Evolutionary conservation across 2,888 invertebrate species (phyloP).

Genomic region (Acleris cristana): DNA sequence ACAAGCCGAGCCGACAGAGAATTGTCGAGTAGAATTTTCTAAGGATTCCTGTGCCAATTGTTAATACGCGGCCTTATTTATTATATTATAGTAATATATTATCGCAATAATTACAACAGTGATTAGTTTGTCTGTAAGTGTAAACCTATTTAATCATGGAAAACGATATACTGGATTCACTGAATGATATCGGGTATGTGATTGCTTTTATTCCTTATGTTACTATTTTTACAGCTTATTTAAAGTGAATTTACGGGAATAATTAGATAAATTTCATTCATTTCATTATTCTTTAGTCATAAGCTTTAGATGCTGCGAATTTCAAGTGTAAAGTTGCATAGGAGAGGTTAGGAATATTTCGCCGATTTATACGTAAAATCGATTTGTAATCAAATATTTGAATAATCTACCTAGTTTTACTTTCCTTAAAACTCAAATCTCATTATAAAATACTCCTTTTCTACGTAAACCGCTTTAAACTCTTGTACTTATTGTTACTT

Average conservation of each 20-base stretch:
- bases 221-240: background rate
- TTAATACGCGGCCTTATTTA: constrained; percentile 17
- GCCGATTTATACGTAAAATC: too few relatives aligned
- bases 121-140: constrained; percentile 12
- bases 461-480: too few relatives aligned
- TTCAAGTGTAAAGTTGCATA: too few relatives aligned
- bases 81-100: constrained; percentile 5
- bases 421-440: too few relatives aligned
- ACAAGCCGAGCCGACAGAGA: background rate
- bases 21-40: background rate
- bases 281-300: too few relatives aligned
- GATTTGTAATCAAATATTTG: too few relatives aligned
- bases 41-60: constrained; percentile 6
- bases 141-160: constrained; percentile 70
- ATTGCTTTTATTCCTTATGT: constrained; percentile 25
- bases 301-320: too few relatives aligned
- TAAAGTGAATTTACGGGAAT: background rate
- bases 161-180: constrained; percentile 84
- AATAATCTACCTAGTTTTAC: too few relatives aligned
- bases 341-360: too few relatives aligned
- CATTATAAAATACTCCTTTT: too few relatives aligned
- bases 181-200: constrained; percentile 85
- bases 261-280: too few relatives aligned
- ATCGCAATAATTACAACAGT: constrained; percentile 1
- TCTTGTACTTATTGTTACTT: too few relatives aligned